phyloP scores from a whole-genome alignment of 2,797 vertebrate genomes.

The Catamblyrhynchus diadema region DNA sequence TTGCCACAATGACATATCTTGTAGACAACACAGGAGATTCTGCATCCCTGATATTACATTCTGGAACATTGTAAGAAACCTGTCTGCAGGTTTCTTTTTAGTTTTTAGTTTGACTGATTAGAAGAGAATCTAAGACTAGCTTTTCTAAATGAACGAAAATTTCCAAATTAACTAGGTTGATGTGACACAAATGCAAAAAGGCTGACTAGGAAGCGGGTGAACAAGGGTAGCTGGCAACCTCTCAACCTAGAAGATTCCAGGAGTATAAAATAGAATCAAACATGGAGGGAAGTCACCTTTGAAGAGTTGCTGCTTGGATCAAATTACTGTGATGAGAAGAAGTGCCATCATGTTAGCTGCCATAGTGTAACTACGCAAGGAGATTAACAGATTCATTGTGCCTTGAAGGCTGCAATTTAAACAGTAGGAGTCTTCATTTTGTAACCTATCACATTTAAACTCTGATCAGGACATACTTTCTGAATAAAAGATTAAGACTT shows the following conservation, averaged over 20 bases:
- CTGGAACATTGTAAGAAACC: background rate
- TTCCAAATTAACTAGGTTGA: background rate
- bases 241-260: background rate
- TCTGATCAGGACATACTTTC: conserved; percentile 34
- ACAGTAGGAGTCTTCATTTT: conserved; percentile 22
- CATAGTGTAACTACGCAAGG: background rate
- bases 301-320: background rate
- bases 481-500: conserved; percentile 51
- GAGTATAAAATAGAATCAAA: background rate
- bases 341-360: background rate
- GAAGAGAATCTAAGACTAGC: background rate
- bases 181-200: background rate
- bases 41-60: background rate
- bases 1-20: background rate
- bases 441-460: conserved; percentile 32
- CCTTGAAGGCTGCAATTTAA: conserved; percentile 36
- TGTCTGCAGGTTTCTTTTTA: background rate
- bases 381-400: conserved; percentile 27
- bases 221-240: background rate
- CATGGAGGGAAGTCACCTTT: background rate
- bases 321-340: background rate
- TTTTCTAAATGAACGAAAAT: background rate
- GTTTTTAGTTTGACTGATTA: background rate
- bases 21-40: background rate
- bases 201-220: background rate